phyloP scores from a whole-genome alignment of 2,888 invertebrate species.

The Callosobruchus maculatus region DNA sequence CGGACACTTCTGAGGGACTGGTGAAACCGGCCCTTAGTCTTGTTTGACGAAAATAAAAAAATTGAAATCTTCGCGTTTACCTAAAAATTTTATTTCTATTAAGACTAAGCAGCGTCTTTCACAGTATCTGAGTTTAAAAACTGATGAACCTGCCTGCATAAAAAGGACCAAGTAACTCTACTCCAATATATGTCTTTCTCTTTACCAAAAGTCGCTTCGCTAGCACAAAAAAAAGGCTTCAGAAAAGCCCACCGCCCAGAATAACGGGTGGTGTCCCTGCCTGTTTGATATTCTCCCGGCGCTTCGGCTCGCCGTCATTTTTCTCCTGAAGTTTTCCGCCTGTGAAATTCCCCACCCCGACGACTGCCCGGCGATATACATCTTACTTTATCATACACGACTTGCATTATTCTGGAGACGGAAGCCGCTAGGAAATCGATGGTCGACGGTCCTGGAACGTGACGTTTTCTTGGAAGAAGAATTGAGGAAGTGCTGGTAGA shows the following conservation, averaged over 20 bases:
- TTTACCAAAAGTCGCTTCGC: too few relatives aligned
- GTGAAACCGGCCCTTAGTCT: too few relatives aligned
- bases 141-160: too few relatives aligned
- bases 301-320: conserved; percentile 48
- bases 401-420: not conserved
- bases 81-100: too few relatives aligned
- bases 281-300: conserved; percentile 47
- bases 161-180: too few relatives aligned
- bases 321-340: conserved; percentile 46
- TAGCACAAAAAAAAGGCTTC: not conserved
- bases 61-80: too few relatives aligned
- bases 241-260: not conserved
- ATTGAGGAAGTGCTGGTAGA: conserved; percentile 29
- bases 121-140: too few relatives aligned
- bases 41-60: too few relatives aligned
- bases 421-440: not conserved
- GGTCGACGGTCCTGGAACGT: not conserved
- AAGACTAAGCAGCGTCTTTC: too few relatives aligned
- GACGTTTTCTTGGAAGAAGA: conserved; percentile 1
- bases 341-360: conserved; percentile 36
- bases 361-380: not conserved
- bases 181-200: too few relatives aligned
- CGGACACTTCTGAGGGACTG: too few relatives aligned
- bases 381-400: not conserved
- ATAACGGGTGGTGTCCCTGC: conserved; percentile 28